Evolutionary conservation across 2,888 invertebrate species (phyloP).

Genomic region (Digitonthophagus gazella): DNA sequence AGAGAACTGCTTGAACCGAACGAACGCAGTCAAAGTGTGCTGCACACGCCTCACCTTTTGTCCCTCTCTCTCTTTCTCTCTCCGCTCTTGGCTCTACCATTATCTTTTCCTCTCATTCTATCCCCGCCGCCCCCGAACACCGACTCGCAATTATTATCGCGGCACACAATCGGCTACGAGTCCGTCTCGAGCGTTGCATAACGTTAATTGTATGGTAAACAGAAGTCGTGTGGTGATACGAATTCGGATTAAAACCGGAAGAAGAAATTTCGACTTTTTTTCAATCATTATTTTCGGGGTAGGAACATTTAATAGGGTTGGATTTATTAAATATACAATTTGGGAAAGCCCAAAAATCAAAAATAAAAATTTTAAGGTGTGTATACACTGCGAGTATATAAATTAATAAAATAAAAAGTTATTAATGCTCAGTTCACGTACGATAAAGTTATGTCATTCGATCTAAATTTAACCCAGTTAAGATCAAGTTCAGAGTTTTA

Average conservation of each 20-base stretch:
- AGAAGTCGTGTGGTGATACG: background rate
- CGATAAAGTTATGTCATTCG: too few species aligned
- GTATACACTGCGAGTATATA: too few species aligned
- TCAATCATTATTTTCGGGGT: background rate
- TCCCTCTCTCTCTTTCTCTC: too few species aligned
- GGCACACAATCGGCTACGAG: background rate
- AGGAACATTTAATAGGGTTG: too few species aligned
- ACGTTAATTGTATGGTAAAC: conserved; percentile 15
- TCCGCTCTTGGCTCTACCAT: background rate
- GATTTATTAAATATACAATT: too few species aligned
- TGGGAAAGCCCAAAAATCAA: too few species aligned
- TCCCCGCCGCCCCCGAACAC: background rate
- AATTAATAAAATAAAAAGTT: too few species aligned
- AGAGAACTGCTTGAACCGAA: background rate
- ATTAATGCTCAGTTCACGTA: too few species aligned
- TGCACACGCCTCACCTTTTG: background rate
- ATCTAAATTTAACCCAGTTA: background rate
- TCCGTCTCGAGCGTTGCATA: conserved; percentile 4
- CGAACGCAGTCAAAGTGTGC: background rate
- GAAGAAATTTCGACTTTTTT: background rate
- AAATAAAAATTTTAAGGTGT: too few species aligned
- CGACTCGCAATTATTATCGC: background rate
- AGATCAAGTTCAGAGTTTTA: background rate
- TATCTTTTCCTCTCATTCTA: too few species aligned
- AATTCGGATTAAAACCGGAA: background rate